Evolutionary conservation across 2,888 invertebrate genomes (phyloP), one percentile per base, ranked within the genome.

Genomic region (Falcaria lacertinaria): DNA sequence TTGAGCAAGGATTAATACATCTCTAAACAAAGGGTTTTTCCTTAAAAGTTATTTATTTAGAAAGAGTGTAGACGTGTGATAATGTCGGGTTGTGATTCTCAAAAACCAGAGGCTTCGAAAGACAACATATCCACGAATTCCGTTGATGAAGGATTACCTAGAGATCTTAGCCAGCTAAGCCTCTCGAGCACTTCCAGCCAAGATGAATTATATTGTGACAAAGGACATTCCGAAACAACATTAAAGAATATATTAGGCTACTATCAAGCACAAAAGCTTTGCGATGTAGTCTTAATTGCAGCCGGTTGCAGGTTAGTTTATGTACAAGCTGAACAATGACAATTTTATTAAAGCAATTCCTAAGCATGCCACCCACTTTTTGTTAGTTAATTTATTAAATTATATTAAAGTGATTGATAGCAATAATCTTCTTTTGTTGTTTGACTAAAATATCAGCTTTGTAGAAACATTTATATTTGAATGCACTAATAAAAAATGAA

Each of bases 281-380:
- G 96, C 72, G 98, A 98, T 90, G 95, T 98, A 39, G 93, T 93
- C 15, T 91, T 98, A 16, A 93, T 97, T 60, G 96, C 96, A 48
- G 96, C 94, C 72, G 92, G 92, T 47, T 91, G 90, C 79, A 91
- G 92, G 92, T 92, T 69, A 62, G 74, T 62, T 57, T 53, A 48
- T 52, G 51, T 54, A 54, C 42, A 35, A 34, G 45, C 13, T 35
- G 34, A 37, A 7, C 14, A 37, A 37, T 22, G 13, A 25, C 14
- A 22, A 35, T 17, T 13, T 17, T 13, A 16, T 13, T 13, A 35
- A 6, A 13, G 16, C 16, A 17, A 35, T 13, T 17, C 19, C 4
- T n/a, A 34, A 35, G 13, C 13, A n/a, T 11, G 34, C 11, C 22
- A 48, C 36, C 25, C n/a, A 4, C 6, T 19, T 19, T 19, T 19